Evolutionary conservation across 2,113 vertebrate species (phyloP).

Genomic region (Zapornia atra): DNA sequence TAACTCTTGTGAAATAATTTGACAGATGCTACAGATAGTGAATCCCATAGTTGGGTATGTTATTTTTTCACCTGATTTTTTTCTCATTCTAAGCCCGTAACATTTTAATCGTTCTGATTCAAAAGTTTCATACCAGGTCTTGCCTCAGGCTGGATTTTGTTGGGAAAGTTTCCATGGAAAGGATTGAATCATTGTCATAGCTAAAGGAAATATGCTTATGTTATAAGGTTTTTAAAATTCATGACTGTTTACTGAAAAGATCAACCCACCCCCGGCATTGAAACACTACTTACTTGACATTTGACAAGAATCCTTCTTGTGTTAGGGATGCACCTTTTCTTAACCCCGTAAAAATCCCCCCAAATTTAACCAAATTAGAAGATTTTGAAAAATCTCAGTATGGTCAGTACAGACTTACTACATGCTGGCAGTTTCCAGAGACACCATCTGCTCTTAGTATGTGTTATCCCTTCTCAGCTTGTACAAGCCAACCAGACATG

Average conservation of each 20-base stretch:
- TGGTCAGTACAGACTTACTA: not conserved
- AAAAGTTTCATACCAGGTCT: not conserved
- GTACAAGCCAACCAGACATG: slow-evolving; percentile 5
- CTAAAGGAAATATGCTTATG: not conserved
- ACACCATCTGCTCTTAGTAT: slow-evolving; percentile 41
- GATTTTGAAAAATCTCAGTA: not conserved
- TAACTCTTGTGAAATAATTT: not conserved
- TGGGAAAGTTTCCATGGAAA: not conserved
- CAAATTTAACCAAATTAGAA: not conserved
- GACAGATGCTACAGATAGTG: not conserved
- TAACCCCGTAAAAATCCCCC: not conserved
- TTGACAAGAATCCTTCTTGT: not conserved
- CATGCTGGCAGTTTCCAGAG: not conserved
- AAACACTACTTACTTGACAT: not conserved
- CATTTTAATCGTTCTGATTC: not conserved
- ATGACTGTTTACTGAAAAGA: not conserved
- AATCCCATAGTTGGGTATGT: not conserved
- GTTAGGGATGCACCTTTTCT: not conserved
- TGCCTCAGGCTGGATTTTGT: not conserved
- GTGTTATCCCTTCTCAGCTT: not conserved
- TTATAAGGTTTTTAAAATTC: not conserved
- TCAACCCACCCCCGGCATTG: not conserved
- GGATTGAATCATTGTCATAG: not conserved
- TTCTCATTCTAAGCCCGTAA: not conserved
- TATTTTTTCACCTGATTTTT: not conserved